phyloP scores from a whole-genome alignment of 37 sponge, comb jelly and placozoan species.

The Mnemiopsis leidyi region DNA sequence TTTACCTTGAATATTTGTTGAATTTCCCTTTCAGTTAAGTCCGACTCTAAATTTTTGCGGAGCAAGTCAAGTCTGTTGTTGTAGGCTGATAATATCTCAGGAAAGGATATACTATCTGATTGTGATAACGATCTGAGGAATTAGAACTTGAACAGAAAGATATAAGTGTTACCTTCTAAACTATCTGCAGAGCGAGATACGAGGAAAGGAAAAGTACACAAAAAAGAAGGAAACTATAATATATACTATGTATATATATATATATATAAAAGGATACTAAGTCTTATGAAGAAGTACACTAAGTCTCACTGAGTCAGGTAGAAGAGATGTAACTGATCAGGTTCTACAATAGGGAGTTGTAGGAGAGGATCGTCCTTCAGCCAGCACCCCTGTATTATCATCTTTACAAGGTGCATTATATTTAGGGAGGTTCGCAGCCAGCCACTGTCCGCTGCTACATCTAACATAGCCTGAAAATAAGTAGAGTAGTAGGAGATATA shows the following conservation, averaged over 20 bases:
- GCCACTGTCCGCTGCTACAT: conserved; percentile 86
- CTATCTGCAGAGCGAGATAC: not conserved
- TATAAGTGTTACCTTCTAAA: no score
- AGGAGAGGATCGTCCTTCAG: conserved; percentile 74
- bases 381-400: conserved; percentile 94
- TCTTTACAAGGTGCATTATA: conserved; percentile 80
- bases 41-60: not conserved
- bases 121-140: not conserved
- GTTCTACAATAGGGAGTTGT: conserved; percentile 79
- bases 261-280: no score
- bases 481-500: no score
- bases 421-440: conserved; percentile 82
- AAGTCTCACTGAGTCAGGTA: not conserved
- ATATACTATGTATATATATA: not conserved
- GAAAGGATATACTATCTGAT: not conserved
- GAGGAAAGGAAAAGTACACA: not conserved
- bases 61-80: not conserved
- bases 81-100: conserved; percentile 10
- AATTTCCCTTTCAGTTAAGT: not conserved
- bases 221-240: not conserved
- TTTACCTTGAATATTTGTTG: conserved; percentile 8
- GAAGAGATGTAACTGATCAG: conserved; percentile 63
- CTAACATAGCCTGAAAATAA: conserved; percentile 80
- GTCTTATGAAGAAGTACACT: not conserved
- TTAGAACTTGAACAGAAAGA: no score